Conservation (phyloP, 2,113 vertebrate genomes). For the Atractosteus spatula region DNA sequence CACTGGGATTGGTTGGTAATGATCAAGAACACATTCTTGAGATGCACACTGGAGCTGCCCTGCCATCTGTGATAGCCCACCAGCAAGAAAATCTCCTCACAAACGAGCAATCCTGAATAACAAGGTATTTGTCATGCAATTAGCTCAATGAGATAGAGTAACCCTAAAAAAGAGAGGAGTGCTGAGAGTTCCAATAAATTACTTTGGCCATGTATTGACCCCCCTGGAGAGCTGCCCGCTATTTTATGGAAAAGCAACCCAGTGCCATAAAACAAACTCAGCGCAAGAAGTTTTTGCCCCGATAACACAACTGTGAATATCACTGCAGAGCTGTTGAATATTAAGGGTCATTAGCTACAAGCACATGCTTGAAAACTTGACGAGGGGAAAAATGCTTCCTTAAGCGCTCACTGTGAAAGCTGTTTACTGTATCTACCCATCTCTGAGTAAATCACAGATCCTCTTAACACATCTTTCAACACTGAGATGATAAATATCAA, state of each 20-base stretch:
- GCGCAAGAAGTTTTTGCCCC: constrained; percentile 18
- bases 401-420: background rate
- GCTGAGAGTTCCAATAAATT: constrained; percentile 46
- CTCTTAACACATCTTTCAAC: background rate
- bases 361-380: background rate
- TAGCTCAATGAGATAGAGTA: constrained; percentile 49
- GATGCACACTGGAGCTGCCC: constrained; percentile 17
- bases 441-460: background rate
- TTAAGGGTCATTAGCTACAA: constrained; percentile 9
- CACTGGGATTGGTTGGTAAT: background rate
- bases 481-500: background rate
- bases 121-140: constrained; percentile 56
- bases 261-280: constrained; percentile 45
- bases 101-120: constrained; percentile 39
- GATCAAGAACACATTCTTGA: constrained; percentile 3
- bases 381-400: background rate
- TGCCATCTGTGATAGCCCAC: constrained; percentile 39
- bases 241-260: constrained; percentile 37
- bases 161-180: constrained; percentile 47
- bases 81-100: constrained; percentile 22
- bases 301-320: constrained; percentile 29
- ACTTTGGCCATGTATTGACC: constrained; percentile 48
- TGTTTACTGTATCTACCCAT: background rate
- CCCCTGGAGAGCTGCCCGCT: constrained; percentile 25
- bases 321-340: background rate